Evolutionary conservation across 2,797 vertebrate species (phyloP).

Genomic region (Percopsis omiscomaycus): DNA sequence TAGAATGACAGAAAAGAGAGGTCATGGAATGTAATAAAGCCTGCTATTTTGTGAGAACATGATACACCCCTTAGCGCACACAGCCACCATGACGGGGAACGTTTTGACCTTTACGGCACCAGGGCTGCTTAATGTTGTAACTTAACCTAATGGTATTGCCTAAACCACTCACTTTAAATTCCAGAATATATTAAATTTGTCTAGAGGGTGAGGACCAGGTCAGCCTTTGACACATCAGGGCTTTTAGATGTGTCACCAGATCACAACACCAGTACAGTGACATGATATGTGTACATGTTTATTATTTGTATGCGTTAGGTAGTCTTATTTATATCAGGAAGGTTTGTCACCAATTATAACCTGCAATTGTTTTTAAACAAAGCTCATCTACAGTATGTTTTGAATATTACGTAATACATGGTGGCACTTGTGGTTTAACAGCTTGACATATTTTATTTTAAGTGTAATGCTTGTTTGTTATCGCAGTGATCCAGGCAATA

Average conservation of each 20-base stretch:
- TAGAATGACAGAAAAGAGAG: conserved; percentile 17
- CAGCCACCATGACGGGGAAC: not conserved
- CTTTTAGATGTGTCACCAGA: too few species aligned
- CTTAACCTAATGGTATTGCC: not conserved
- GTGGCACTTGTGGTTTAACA: too few species aligned
- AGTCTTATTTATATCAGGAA: not conserved
- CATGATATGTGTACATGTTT: too few species aligned
- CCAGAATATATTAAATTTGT: too few species aligned
- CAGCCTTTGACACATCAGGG: too few species aligned
- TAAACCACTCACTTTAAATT: not conserved
- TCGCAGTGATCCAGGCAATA: too few species aligned
- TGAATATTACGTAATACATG: too few species aligned
- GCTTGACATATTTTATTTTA: too few species aligned
- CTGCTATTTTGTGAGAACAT: not conserved
- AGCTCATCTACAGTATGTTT: too few species aligned
- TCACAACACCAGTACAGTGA: not conserved
- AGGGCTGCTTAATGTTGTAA: not conserved
- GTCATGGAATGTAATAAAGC: conserved; percentile 11
- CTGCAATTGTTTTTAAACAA: too few species aligned
- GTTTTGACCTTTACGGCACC: not conserved
- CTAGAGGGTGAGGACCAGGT: too few species aligned
- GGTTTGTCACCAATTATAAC: not conserved
- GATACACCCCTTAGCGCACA: not conserved
- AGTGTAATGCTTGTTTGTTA: not conserved
- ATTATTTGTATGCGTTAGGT: not conserved